Conservation (phyloP, 92 coral and sea anemone genomes). For the Paragorgia papillata region DNA sequence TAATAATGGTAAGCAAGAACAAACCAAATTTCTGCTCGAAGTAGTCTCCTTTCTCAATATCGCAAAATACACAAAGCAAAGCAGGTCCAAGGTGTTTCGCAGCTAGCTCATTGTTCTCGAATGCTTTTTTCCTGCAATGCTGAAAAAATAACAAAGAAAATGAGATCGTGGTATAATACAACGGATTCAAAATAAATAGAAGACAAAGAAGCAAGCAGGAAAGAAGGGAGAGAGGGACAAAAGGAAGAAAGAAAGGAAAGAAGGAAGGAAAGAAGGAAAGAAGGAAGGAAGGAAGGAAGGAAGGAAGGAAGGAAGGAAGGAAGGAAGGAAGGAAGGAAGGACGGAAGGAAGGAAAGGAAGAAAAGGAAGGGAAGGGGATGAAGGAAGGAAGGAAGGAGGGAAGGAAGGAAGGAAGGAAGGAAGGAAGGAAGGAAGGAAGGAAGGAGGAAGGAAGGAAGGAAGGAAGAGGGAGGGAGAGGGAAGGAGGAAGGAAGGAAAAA, state of each 20-base stretch:
- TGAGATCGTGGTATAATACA: background rate
- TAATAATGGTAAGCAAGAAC: constrained; percentile 20
- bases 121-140: constrained; percentile 86
- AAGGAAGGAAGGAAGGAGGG: too few relatives aligned
- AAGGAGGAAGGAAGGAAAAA: too few relatives aligned
- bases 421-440: too few relatives aligned
- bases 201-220: background rate
- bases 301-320: too few relatives aligned
- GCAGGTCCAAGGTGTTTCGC: constrained; percentile 74
- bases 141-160: constrained; percentile 23
- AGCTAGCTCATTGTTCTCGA: constrained; percentile 74
- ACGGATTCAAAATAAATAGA: background rate
- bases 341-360: too few relatives aligned
- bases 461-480: too few relatives aligned
- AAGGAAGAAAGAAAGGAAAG: background rate
- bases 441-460: too few relatives aligned
- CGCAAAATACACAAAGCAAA: constrained; percentile 78
- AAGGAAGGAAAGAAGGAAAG: constrained; percentile 3
- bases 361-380: too few relatives aligned
- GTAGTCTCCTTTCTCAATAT: constrained; percentile 95
- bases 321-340: too few relatives aligned
- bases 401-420: too few relatives aligned
- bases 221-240: background rate
- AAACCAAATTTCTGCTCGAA: constrained; percentile 99
- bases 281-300: background rate